Conservation (phyloP, 2,888 invertebrate species). For the Agriotes lineatus region DNA sequence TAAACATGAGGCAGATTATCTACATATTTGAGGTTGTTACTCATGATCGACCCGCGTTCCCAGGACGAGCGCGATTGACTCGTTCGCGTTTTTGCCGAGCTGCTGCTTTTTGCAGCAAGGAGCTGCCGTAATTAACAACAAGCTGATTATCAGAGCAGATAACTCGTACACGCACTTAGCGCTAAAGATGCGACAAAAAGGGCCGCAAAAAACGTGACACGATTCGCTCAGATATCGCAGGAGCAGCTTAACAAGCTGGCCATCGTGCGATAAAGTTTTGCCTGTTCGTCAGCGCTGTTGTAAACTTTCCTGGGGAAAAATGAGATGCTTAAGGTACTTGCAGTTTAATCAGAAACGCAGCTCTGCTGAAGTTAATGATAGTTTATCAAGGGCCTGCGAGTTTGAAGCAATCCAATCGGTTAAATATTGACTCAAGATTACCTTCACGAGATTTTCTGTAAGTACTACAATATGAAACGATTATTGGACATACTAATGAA, state of each 20-base stretch:
- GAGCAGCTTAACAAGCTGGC: constrained; percentile 12
- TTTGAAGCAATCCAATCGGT: too few species aligned
- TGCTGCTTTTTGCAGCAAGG: not conserved
- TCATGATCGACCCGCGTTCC: constrained; percentile 45
- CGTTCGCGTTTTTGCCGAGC: constrained; percentile 38
- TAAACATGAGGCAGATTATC: constrained; percentile 51
- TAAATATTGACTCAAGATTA: too few species aligned
- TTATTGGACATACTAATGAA: too few species aligned
- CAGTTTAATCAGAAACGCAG: too few species aligned
- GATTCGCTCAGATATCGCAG: constrained; percentile 8
- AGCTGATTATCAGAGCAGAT: constrained; percentile 7
- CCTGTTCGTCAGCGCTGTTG: not conserved
- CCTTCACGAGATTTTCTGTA: too few species aligned
- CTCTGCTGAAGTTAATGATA: too few species aligned
- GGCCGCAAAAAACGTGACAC: not conserved
- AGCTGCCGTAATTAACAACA: not conserved
- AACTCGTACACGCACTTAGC: constrained; percentile 12
- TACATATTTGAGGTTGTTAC: constrained; percentile 50
- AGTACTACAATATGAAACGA: too few species aligned
- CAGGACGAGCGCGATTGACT: constrained; percentile 46
- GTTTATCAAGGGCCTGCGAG: too few species aligned
- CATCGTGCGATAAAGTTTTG: constrained; percentile 12
- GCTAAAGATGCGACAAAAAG: constrained; percentile 14
- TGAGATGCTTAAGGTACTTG: too few species aligned
- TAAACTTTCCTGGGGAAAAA: not conserved